Percentiles rank a stretch among this genome's conserved stretches.
Evolutionary conservation across 2,888 invertebrate species (phyloP).

Genomic region (Orthonevra nobilis): DNA sequence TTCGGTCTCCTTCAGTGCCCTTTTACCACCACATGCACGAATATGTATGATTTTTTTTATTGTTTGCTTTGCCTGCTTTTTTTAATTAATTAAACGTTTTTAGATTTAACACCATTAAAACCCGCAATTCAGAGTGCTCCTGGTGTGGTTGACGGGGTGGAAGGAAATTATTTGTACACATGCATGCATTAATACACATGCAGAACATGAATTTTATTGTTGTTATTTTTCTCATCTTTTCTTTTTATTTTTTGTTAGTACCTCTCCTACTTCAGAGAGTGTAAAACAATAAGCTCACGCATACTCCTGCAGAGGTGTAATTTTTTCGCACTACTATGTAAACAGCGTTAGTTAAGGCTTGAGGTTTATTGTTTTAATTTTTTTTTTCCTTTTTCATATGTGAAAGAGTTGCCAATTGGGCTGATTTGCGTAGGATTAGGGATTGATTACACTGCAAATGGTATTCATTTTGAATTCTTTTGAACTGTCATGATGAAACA

Average conservation of each 20-base stretch:
- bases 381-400: neutral
- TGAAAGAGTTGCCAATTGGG: conserved; percentile 36
- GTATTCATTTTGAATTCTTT: too few species aligned
- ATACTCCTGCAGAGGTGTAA: conserved; percentile 55
- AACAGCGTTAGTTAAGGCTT: conserved; percentile 46
- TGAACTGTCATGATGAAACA: too few species aligned
- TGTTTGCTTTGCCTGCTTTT: conserved; percentile 37
- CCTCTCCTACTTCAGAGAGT: too few species aligned
- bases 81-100: conserved; percentile 71
- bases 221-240: conserved; percentile 13
- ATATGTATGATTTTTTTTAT: conserved; percentile 18
- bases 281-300: conserved; percentile 66
- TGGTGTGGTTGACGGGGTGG: neutral
- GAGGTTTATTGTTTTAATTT: conserved; percentile 43
- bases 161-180: conserved; percentile 36
- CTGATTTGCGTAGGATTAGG: neutral
- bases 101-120: conserved; percentile 68
- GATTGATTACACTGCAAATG: neutral
- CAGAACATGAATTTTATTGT: conserved; percentile 22
- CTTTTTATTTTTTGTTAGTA: conserved; percentile 18
- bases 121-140: conserved; percentile 52
- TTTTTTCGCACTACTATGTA: conserved; percentile 61
- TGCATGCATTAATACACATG: conserved; percentile 32
- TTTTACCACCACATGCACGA: conserved; percentile 8
- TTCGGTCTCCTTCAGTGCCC: conserved; percentile 2